These are phyloP conservation scores for Drosophila mettleri DNA, from an alignment of 2,888 invertebrate genomes.

Conservation along the genomic window DNA sequence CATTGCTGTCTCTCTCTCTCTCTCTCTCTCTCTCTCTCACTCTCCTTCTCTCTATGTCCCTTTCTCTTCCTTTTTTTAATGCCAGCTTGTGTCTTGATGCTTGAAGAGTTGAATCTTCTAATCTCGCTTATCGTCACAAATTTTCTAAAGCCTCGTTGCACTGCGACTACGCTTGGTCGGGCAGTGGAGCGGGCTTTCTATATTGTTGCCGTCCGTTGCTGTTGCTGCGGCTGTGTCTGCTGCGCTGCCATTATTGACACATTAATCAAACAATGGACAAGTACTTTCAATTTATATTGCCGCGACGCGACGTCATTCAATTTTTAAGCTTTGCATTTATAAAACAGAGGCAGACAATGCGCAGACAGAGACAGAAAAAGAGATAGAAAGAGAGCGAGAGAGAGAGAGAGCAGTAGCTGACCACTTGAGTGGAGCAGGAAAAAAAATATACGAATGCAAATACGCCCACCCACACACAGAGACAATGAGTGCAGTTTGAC, in stretches of 20 bases:
- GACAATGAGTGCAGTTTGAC: conserved; percentile 29
- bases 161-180: background rate
- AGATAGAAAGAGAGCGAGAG: conserved; percentile 24
- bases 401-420: conserved; percentile 35
- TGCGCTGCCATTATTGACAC: conserved; percentile 72
- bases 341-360: conserved; percentile 56
- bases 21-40: background rate
- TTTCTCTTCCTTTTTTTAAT: background rate
- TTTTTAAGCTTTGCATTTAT: conserved; percentile 59
- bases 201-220: background rate
- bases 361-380: conserved; percentile 42
- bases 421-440: conserved; percentile 48
- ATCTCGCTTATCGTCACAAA: conserved; percentile 14
- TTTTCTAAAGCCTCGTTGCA: conserved; percentile 23
- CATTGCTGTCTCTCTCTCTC: too few species aligned
- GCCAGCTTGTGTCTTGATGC: background rate
- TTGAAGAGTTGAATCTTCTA: conserved; percentile 18
- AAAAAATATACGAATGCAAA: conserved; percentile 9
- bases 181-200: conserved; percentile 10
- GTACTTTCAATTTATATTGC: conserved; percentile 79
- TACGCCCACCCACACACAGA: conserved; percentile 10
- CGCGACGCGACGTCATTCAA: conserved; percentile 57
- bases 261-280: conserved; percentile 78
- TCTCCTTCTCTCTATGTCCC: background rate
- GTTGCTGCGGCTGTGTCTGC: conserved; percentile 12